These are phyloP conservation scores for Cydia amplana DNA, from an alignment of 1,140 invertebrate genomes.

Conservation along the genomic window DNA sequence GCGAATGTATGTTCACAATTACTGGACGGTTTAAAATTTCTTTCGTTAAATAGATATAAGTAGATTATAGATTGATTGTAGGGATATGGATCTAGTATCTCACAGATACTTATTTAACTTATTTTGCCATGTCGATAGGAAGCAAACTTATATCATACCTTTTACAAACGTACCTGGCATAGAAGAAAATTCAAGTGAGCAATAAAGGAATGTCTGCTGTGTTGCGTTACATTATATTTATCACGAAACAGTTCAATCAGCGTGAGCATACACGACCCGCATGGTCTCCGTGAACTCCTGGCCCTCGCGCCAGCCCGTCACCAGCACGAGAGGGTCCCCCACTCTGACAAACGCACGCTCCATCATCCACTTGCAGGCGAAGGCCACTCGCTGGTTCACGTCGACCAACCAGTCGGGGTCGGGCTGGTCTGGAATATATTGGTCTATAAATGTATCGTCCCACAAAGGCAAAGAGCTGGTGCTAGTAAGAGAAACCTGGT, in stretches of 20 bases:
- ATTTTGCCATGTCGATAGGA: too few species aligned
- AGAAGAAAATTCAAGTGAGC: neutral
- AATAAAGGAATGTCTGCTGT: neutral
- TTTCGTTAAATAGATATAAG: too few species aligned
- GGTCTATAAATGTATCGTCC: too few species aligned
- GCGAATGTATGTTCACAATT: too few species aligned
- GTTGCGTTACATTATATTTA: neutral
- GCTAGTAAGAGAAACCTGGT: too few species aligned
- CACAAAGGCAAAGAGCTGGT: too few species aligned
- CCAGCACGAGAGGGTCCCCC: conserved; percentile 85
- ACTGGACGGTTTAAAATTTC: too few species aligned
- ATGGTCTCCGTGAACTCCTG: conserved; percentile 90
- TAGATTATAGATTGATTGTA: too few species aligned
- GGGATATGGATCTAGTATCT: too few species aligned
- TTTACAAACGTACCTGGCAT: too few species aligned
- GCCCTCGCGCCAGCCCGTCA: conserved; percentile 88
- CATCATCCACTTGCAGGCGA: conserved; percentile 84
- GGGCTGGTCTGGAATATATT: conserved; percentile 49
- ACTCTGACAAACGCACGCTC: conserved; percentile 82
- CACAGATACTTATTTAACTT: too few species aligned
- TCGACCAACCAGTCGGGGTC: conserved; percentile 77
- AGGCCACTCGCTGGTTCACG: conserved; percentile 85
- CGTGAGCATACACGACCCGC: conserved; percentile 82
- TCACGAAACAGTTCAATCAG: conserved; percentile 42
- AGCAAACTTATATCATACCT: too few species aligned